These are phyloP conservation scores for Drosophila paranaensis DNA, from an alignment of 2,888 invertebrate species.

Conservation along the genomic window DNA sequence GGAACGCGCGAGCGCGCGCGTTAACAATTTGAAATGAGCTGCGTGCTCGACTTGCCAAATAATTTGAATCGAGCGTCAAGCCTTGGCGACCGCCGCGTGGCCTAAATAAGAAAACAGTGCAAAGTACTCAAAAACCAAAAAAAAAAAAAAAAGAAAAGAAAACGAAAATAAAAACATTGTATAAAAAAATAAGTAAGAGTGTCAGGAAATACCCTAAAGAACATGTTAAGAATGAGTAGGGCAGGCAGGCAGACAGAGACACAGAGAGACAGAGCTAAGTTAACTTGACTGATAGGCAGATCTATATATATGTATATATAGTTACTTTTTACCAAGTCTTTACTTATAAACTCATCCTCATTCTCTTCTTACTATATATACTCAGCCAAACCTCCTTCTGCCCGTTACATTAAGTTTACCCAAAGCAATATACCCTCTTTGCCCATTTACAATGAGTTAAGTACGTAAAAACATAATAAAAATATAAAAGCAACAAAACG, in stretches of 20 bases:
- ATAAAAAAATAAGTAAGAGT: background rate
- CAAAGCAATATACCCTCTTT: slow-evolving; percentile 1
- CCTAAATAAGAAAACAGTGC: slow-evolving; percentile 70
- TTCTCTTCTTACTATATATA: background rate
- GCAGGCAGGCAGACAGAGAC: too few relatives aligned
- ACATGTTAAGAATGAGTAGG: background rate
- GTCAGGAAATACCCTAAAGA: background rate
- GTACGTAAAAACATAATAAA: slow-evolving; percentile 14
- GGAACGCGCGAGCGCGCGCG: slow-evolving; percentile 27
- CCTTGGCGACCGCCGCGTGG: slow-evolving; percentile 65
- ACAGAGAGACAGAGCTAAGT: too few relatives aligned
- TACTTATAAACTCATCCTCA: background rate
- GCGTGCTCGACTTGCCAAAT: slow-evolving; percentile 74
- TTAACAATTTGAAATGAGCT: slow-evolving; percentile 67
- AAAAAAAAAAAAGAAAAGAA: background rate
- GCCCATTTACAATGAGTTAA: background rate
- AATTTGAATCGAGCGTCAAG: slow-evolving; percentile 51
- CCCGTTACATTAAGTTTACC: background rate
- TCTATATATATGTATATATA: too few relatives aligned
- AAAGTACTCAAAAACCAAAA: slow-evolving; percentile 19
- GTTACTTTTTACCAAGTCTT: too few relatives aligned
- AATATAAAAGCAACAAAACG: slow-evolving; percentile 3
- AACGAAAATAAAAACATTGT: slow-evolving; percentile 3
- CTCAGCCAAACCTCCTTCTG: too few relatives aligned
- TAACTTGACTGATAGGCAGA: too few relatives aligned